Conservation (phyloP, 1,140 invertebrate species). For the Drosophila biarmipes region DNA sequence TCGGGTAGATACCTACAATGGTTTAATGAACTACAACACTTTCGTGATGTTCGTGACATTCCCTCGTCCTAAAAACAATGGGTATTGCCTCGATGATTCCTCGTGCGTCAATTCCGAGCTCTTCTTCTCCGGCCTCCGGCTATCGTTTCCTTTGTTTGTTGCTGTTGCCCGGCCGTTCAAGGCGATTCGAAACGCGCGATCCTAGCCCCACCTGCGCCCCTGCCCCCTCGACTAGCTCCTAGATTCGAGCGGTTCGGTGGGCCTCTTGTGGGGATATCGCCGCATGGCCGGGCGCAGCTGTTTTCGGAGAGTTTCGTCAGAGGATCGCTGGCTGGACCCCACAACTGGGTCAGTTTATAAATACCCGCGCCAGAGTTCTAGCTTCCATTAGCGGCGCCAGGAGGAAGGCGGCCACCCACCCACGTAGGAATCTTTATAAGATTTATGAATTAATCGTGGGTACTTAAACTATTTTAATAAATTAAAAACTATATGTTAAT, state of each 20-base stretch:
- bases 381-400: slow-evolving; percentile 59
- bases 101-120: neutral
- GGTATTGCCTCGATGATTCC: neutral
- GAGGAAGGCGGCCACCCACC: slow-evolving; percentile 34
- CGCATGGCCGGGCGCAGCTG: slow-evolving; percentile 43
- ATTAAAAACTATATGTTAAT: no score
- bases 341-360: slow-evolving; percentile 76
- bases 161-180: slow-evolving; percentile 16
- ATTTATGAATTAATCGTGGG: neutral
- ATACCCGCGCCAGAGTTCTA: slow-evolving; percentile 60
- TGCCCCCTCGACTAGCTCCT: neutral
- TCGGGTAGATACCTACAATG: no score
- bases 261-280: slow-evolving; percentile 25
- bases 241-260: neutral
- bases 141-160: slow-evolving; percentile 39
- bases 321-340: slow-evolving; percentile 59
- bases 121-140: slow-evolving; percentile 8
- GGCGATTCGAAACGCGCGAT: slow-evolving; percentile 16
- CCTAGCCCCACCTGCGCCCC: slow-evolving; percentile 12
- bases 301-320: slow-evolving; percentile 58
- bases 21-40: no score
- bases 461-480: no score
- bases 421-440: neutral
- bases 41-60: neutral
- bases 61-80: slow-evolving; percentile 3